Evolutionary conservation across 2,888 invertebrate species (phyloP).

Genomic region (Spodoptera littoralis): DNA sequence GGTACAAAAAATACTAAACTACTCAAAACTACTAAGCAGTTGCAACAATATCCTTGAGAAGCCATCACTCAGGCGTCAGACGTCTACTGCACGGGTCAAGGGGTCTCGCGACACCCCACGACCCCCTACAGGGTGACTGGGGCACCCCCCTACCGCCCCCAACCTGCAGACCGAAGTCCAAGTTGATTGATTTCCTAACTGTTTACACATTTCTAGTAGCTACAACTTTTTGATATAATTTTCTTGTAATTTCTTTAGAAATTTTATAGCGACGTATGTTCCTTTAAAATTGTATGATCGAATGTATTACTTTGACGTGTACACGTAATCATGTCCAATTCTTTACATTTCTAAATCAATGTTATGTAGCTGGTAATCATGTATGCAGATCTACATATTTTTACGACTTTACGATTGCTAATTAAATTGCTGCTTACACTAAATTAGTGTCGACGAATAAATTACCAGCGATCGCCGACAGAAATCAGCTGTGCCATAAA

Average conservation of each 20-base stretch:
- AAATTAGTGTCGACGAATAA: no score
- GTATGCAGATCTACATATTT: no score
- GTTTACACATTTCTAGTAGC: slow-evolving; percentile 57
- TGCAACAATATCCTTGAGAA: slow-evolving; percentile 60
- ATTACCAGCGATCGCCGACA: no score
- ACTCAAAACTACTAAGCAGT: slow-evolving; percentile 30
- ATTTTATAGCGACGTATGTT: not conserved
- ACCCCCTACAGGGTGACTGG: slow-evolving; percentile 8
- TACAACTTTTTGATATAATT: slow-evolving; percentile 53
- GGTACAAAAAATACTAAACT: no score
- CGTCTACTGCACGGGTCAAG: slow-evolving; percentile 79
- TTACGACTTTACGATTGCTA: no score
- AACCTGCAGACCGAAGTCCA: slow-evolving; percentile 58
- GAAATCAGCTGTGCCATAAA: no score
- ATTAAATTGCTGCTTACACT: no score
- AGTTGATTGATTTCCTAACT: slow-evolving; percentile 84
- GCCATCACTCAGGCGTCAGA: slow-evolving; percentile 80
- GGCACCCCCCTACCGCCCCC: slow-evolving; percentile 36
- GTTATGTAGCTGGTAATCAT: no score
- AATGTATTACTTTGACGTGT: slow-evolving; percentile 15
- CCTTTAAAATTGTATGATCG: slow-evolving; percentile 35
- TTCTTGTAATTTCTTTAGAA: slow-evolving; percentile 43
- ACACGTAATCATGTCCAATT: no score
- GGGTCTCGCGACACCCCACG: slow-evolving; percentile 60
- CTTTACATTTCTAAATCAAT: no score